Base-by-base conservation (phyloP, 2,888 invertebrate genomes). In the Ceraclea dissimilis region DNA sequence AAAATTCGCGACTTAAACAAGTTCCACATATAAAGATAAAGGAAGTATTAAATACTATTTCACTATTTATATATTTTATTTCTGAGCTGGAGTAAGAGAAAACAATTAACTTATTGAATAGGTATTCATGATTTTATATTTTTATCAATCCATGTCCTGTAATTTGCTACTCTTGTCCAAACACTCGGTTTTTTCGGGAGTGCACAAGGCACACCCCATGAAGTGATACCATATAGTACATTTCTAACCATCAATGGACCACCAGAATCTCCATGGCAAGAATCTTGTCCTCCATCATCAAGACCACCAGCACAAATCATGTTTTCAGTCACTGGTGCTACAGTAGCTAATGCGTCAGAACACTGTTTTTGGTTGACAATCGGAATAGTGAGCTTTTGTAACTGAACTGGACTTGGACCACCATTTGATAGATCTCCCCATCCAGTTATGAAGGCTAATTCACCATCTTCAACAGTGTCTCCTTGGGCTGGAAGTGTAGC, bases 191-290 rank as follows among this genome's bases (percentile, higher is more conserved):
- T 80, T 43, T 65, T 60, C 1, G 66, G 64, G 46, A 74, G 70
- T 6, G 80, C 81, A 62, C 81, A 81, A 2, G 75, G 76, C 68
- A 78, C 78, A 39, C 81, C 81, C 75, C 78, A 81, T 17, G 81
- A 81, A 1, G 81, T 80, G 52, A 81, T 70, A 46, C 81, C 81
- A 49, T 80, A 66, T 44, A 80, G 67, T 54, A 67, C 66, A 11
- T 26, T 31, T 4, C 18, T 20, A 68, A 69, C 71, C 48, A 75
- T 64, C 60, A 80, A 68, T 31, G 80, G 79, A 1, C 80, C 80
- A 0, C 80, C 80, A 62, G 78, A 77, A 69, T 80, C 80, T 16
- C 79, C 80, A 63, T 76, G 73, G 55, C 76, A 76, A 8, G 75
- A 71, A 65, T 75, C 76, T 33, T 65, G 67, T 72, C 75, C 75